A percentile compares a stretch with the other conserved stretches of the same genome.
These are phyloP conservation scores for Rafetus swinhoei DNA, from an alignment of 2,113 vertebrate species.

Conservation along the genomic window DNA sequence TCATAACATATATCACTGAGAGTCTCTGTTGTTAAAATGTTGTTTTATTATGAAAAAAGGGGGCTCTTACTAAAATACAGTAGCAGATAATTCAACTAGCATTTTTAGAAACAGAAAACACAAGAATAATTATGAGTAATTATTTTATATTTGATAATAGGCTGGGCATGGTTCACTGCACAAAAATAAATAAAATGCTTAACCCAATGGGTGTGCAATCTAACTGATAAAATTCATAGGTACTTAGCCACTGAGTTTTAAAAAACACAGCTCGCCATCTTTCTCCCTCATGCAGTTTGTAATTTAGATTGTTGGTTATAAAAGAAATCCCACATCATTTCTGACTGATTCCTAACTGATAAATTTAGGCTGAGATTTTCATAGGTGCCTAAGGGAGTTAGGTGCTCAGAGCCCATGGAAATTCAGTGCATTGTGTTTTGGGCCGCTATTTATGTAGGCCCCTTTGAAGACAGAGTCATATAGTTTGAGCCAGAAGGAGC, in stretches of 20 bases:
- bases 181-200: not conserved
- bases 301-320: not conserved
- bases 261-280: not conserved
- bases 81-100: not conserved
- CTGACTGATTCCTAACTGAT: not conserved
- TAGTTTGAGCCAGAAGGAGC: not conserved
- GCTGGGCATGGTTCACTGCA: not conserved
- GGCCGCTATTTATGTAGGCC: not conserved
- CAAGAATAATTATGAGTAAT: not conserved
- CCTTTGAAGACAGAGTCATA: not conserved
- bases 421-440: not conserved
- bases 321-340: not conserved
- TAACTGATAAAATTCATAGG: not conserved
- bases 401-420: not conserved
- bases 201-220: fast-evolving
- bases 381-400: not conserved
- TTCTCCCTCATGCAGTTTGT: not conserved
- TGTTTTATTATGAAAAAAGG: not conserved
- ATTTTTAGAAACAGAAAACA: not conserved
- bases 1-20: not conserved
- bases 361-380: not conserved
- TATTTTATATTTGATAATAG: fast-evolving
- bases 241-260: not conserved
- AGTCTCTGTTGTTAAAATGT: not conserved
- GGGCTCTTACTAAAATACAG: not conserved